Base-by-base conservation (phyloP, 1,140 invertebrate genomes). In the Drosophila nigrodunni region DNA sequence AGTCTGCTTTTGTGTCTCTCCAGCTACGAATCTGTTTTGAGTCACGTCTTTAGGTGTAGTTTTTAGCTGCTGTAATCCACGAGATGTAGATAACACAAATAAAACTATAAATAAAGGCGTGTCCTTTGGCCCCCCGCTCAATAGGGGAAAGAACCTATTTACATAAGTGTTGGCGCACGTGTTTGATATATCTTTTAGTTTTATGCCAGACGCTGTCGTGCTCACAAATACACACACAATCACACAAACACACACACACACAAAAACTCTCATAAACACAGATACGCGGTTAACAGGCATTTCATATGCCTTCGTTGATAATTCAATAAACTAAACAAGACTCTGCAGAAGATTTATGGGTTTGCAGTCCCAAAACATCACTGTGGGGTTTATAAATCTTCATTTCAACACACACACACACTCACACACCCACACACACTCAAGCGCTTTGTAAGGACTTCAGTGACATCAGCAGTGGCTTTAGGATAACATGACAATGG, bases 321-420 rank as follows among this genome's bases (percentile, higher is more conserved):
- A 87, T 87, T 87, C 83, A 87, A 87, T 87, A 87, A 87, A 87
- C 83, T 88, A 88, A 83, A 73, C 77, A 82, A 89, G 80, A 80
- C 74, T 89, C 83, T 87, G 85, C 64, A 55, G 54, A 61, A 88
- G 83, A 87, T 87, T 87, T 87, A 87, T 87, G 85, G 80, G 83
- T 87, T 72, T 74, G 44, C 37, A 49, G 49, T 35, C 25, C 34
- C 50, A 70, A 64, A 72, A 74, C 76, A 71, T 58, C 73, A 58
- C 35, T 47, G 66, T 54, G 58, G 47, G 79, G 73, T 77, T 87
- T 88, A 87, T 87, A 88, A 88, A 87, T 88, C 83, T 87, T 80
- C 57, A 82, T 80, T 80, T 88, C 65, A 60, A 67, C 70, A 75
- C 54, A 46, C 13, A 57, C 41, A n/a, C 49, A 67, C 70, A 74